Evolutionary conservation across 2,113 vertebrate species (phyloP).

Genomic region (Chloroceryle aenea): DNA sequence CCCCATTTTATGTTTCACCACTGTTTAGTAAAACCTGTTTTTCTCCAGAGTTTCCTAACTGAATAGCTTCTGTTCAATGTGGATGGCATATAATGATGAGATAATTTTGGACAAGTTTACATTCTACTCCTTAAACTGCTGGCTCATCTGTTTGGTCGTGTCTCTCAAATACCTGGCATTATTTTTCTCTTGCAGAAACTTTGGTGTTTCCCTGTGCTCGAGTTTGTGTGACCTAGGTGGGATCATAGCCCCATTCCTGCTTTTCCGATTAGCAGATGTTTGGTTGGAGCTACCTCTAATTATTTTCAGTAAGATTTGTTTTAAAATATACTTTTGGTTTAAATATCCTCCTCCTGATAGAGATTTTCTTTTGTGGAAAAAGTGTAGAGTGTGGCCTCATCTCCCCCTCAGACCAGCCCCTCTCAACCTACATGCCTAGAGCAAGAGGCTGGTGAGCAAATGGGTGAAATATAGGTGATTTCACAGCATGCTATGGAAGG

Average conservation of each 20-base stretch:
- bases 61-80: neutral
- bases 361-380: neutral
- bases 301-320: slow-evolving; percentile 85
- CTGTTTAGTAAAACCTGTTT: neutral
- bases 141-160: neutral
- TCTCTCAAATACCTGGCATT: neutral
- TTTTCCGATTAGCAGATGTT: slow-evolving; percentile 86
- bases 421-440: neutral
- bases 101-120: neutral
- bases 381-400: neutral
- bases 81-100: neutral
- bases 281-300: slow-evolving; percentile 93
- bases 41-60: neutral
- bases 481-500: neutral
- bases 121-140: neutral
- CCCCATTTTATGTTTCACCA: neutral
- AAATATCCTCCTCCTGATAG: neutral
- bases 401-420: fast-evolving
- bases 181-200: slow-evolving; percentile 81
- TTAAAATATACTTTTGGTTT: neutral
- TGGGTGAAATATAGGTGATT: neutral
- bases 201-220: slow-evolving; percentile 91
- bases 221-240: slow-evolving; percentile 90
- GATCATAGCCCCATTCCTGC: slow-evolving; percentile 87
- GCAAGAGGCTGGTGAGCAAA: neutral